A percentile compares a stretch with the other conserved stretches of the same genome.
phyloP scores from a whole-genome alignment of 1,140 invertebrate species.

The Pseudomyrmex gracilis region DNA sequence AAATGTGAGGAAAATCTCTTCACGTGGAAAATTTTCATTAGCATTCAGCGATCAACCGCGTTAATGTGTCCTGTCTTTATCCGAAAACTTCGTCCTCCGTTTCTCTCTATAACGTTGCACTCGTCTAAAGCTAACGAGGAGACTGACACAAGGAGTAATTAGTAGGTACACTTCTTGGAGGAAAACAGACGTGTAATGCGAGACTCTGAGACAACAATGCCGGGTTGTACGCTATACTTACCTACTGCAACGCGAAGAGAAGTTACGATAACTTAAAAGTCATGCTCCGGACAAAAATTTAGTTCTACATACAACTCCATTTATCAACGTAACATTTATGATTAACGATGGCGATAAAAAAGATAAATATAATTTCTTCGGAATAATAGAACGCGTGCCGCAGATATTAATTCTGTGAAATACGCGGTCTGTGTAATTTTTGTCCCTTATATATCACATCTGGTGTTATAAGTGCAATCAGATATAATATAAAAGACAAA shows the following conservation, averaged over 20 bases:
- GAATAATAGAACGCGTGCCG: not conserved
- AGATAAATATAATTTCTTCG: not conserved
- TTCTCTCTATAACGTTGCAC: slow-evolving; percentile 29
- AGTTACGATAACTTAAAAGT: slow-evolving; percentile 60
- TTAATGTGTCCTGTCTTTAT: slow-evolving; percentile 49
- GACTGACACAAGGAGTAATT: slow-evolving; percentile 73
- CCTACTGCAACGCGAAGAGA: not conserved
- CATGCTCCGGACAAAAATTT: slow-evolving; percentile 48
- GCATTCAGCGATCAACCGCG: slow-evolving; percentile 32
- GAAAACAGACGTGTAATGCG: slow-evolving; percentile 71
- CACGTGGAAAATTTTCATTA: slow-evolving; percentile 25
- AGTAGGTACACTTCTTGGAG: slow-evolving; percentile 72
- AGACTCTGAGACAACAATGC: slow-evolving; percentile 70
- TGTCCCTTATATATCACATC: not conserved
- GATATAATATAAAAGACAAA: not conserved
- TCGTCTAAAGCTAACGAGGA: slow-evolving; percentile 71
- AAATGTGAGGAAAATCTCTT: not conserved
- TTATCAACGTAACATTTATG: slow-evolving; percentile 12
- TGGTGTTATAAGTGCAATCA: not conserved
- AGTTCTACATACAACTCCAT: slow-evolving; percentile 1
- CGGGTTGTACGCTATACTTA: slow-evolving; percentile 57
- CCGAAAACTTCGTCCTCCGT: slow-evolving; percentile 1
- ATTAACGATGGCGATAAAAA: slow-evolving; percentile 11
- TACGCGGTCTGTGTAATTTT: not conserved
- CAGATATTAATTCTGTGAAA: not conserved